Base-by-base conservation (phyloP, 2,888 invertebrate genomes). In the Drosophila robusta region DNA sequence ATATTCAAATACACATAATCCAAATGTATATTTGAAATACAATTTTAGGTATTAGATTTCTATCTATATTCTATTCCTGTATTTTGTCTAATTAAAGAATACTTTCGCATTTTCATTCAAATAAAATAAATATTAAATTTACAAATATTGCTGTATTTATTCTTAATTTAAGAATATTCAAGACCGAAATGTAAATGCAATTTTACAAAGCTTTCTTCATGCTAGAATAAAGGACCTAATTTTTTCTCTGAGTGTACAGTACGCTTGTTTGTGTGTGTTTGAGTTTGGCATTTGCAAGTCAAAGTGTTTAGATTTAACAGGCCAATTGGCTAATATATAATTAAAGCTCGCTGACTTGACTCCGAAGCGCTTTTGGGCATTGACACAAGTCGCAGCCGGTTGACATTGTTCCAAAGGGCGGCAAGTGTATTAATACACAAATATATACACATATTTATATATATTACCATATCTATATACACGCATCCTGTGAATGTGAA, bases 241-340 rank as follows among this genome's bases (percentile, higher is more conserved):
- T 8, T 9, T 46, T 46, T 16, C 16, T 16, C 9, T 9, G 14
- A 55, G 47, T 55, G 55, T 36, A 36, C 11, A 9, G 5, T 32
- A 39, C 49, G 7, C 44, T 65, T 42, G 8, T 45, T 3, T 55
- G 12, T 41, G 18, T 50, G 46, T 45, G 55, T 18, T 50, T 64
- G 52, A 63, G 49, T 66, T 50, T 24, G 34, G 49, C 56, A 51
- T 75, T 60, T 66, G 66, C 61, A 66, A 64, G 82, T 64, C 82
- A 76, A 85, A 76, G 76, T 82, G 83, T 79, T 73, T 67, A 60
- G 73, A 52, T 67, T 61, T 44, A 74, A 72, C 61, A 49, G 70
- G 66, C 68, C 78, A 73, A 76, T 79, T 72, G 74, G 64, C 73
- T 71, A 73, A 86, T 82, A 68, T 70, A 82, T 82, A 86, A 86